Base-by-base conservation (phyloP, 2,888 invertebrate species). In the Ormyrus thymus region DNA sequence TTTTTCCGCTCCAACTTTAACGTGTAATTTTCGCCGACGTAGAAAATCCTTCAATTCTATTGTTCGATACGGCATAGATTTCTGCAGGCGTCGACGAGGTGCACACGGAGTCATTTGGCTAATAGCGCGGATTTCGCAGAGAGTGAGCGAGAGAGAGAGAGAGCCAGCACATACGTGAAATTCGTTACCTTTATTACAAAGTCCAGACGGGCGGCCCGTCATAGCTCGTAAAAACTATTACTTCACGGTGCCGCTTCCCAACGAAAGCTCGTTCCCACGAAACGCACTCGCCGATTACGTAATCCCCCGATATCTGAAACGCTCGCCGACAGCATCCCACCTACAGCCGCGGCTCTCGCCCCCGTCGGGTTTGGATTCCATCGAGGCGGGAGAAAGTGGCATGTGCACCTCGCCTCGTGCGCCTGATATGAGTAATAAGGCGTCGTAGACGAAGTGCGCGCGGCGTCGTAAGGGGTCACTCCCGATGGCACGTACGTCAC, bases 21-120 rank as follows among this genome's bases (percentile, higher is more conserved):
- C 76, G 29, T 64, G 53, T 58, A 78, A 78, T 73, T 73, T 79
- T 74, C 48, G 64, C 43, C 58, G 53, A 5, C 15, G 1, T 8
- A 29, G 69, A 51, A 78, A 78, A 75, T 75, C 75, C 70, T 53
- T 70, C 59, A 61, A 75, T 75, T 79, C 78, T 15, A 79, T 79
- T 79, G 78, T 79, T 75, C 70, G 6, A 8, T 55, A n/a, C 13
- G 46, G 56, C 56, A 13, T 46, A 61, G 11, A 45, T 56, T 45
- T 72, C 62, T 50, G 73, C 64, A 45, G 74, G 74, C 65, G 43
- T 51, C 68, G 48, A 69, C n/a, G 53, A 74, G 62, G 8, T 3
- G n/a, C 53, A 64, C 46, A 29, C 29, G 10, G 13, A 73, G 78
- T 75, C 74, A 79, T 61, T 74, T 29, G 68, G 59, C 45, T 53